Evolutionary conservation across 2,113 vertebrate species (phyloP).

Genomic region (Colius striatus): DNA sequence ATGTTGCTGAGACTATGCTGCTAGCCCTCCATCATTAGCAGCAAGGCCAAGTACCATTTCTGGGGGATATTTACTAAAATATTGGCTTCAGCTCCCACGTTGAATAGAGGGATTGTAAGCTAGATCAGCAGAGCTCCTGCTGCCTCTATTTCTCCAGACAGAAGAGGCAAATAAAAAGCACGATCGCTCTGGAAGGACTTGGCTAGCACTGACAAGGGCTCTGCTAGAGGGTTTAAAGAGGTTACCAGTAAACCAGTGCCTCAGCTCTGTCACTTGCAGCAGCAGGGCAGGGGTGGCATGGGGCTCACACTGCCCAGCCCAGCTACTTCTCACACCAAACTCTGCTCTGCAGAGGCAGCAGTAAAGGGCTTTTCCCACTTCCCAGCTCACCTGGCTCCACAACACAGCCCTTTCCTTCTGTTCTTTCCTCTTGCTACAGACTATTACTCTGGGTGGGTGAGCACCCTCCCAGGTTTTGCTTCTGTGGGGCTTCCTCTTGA

Average conservation of each 20-base stretch:
- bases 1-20: not conserved
- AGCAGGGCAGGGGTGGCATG: not conserved
- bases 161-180: not conserved
- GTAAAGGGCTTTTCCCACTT: not conserved
- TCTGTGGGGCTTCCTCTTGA: not conserved
- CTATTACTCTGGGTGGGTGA: not conserved
- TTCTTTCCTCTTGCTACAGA: not conserved
- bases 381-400: not conserved
- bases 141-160: not conserved
- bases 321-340: fast-evolving
- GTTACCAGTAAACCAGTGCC: not conserved
- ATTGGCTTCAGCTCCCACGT: not conserved
- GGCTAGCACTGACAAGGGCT: not conserved
- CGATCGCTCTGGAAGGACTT: not conserved
- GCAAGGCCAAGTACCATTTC: not conserved
- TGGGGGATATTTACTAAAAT: not conserved
- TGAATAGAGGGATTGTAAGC: not conserved
- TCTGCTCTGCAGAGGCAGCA: not conserved
- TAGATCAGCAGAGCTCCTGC: fast-evolving
- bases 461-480: not conserved
- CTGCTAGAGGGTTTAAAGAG: not conserved
- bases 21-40: not conserved
- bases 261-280: not conserved
- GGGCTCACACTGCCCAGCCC: not conserved
- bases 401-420: not conserved